Conservation (phyloP, 2,888 invertebrate species). For the Alsophila aescularia region DNA sequence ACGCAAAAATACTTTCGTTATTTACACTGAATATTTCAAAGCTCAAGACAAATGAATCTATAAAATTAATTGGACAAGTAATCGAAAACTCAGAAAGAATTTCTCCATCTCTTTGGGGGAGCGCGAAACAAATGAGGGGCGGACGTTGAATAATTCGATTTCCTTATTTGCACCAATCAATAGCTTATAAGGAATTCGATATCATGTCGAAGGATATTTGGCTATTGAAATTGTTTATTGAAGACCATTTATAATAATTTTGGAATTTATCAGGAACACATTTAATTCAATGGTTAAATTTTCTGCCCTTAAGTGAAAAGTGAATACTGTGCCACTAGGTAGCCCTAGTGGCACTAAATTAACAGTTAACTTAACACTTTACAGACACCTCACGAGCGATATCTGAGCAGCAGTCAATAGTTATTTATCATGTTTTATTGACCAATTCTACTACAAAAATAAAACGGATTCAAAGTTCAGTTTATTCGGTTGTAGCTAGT, state of each 20-base stretch:
- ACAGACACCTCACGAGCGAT: no score
- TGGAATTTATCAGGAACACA: background rate
- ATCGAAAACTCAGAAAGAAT: conserved; percentile 85
- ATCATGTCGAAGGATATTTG: conserved; percentile 55
- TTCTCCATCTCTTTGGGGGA: conserved; percentile 83
- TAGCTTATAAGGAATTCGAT: conserved; percentile 77
- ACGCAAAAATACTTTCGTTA: conserved; percentile 29
- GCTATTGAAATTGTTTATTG: conserved; percentile 45
- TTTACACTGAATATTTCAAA: conserved; percentile 62
- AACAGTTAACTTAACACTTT: no score
- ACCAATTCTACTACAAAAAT: no score
- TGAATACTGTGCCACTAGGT: no score
- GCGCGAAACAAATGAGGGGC: conserved; percentile 82
- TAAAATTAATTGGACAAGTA: conserved; percentile 85
- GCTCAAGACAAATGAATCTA: conserved; percentile 82
- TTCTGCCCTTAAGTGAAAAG: no score
- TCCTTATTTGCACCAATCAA: conserved; percentile 84
- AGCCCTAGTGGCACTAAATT: no score
- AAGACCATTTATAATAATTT: conserved; percentile 14
- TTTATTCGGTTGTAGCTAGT: no score
- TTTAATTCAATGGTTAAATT: background rate
- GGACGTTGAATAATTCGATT: conserved; percentile 85
- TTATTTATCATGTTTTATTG: no score
- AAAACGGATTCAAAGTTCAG: no score
- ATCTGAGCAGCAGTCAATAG: no score